phyloP scores from a whole-genome alignment of 1,140 invertebrate genomes.

The Notospermus geniculatus region DNA sequence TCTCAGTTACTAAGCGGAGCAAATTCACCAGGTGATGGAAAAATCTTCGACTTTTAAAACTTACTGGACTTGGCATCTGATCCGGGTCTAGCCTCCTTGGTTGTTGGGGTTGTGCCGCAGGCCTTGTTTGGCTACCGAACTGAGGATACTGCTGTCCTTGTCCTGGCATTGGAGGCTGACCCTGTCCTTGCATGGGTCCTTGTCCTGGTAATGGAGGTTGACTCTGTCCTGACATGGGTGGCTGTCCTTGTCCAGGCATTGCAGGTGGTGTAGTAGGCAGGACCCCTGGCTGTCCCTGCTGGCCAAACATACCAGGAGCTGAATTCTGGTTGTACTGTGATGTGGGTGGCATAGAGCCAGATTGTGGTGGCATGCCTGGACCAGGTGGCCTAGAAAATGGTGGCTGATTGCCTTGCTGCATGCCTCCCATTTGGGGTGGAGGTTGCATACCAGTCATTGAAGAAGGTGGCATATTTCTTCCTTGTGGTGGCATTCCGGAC shows the following conservation, averaged over 20 bases:
- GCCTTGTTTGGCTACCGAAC: background rate
- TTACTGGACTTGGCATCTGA: conserved; percentile 94
- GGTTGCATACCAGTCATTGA: background rate
- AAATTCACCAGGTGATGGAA: no score
- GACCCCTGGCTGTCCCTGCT: conserved; percentile 28
- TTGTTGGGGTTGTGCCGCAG: conserved; percentile 53
- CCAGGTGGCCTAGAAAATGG: conserved; percentile 2
- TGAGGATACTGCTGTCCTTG: conserved; percentile 28
- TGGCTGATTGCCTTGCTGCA: conserved; percentile 12
- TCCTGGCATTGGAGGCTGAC: conserved; percentile 16
- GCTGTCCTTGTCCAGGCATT: no score
- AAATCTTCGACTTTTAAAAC: no score
- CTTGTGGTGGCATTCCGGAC: conserved; percentile 1
- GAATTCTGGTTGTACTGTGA: no score
- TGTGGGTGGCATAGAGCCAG: background rate
- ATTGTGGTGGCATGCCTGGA: conserved; percentile 23
- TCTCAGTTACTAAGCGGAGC: no score
- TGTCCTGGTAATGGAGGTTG: conserved; percentile 16
- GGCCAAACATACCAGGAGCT: no score
- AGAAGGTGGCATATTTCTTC: background rate
- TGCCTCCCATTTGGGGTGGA: background rate
- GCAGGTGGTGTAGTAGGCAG: background rate
- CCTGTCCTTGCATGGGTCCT: conserved; percentile 12
- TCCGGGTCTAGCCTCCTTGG: conserved; percentile 81
- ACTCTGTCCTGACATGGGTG: conserved; percentile 14